Evolutionary conservation across 1,140 invertebrate species (phyloP).

Genomic region (Lepidotrigona ventralis): DNA sequence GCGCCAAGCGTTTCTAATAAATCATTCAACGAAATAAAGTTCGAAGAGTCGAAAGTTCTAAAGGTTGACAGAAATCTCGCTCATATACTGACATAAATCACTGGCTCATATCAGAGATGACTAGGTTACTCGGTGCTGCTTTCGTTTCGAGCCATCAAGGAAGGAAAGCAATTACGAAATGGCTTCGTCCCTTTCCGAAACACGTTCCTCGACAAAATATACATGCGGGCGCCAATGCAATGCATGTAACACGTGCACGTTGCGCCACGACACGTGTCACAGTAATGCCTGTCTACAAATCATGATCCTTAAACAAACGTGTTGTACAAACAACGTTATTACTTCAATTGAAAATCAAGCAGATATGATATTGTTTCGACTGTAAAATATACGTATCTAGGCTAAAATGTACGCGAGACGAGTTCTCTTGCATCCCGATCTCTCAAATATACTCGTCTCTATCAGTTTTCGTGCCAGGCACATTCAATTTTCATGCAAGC

Average conservation of each 20-base stretch:
- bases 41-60: background rate
- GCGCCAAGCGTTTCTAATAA: background rate
- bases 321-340: too few species aligned
- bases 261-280: constrained; percentile 7
- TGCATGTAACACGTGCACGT: background rate
- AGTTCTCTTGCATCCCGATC: background rate
- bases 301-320: background rate
- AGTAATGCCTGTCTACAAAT: background rate
- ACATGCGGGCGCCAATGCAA: background rate
- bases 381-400: background rate
- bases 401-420: background rate
- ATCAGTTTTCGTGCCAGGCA: background rate
- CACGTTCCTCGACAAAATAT: background rate
- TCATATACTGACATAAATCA: constrained; percentile 29
- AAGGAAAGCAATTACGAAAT: constrained; percentile 44
- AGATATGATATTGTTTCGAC: too few species aligned
- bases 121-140: background rate
- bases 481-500: background rate
- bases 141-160: background rate
- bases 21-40: constrained; percentile 9
- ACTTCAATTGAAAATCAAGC: too few species aligned
- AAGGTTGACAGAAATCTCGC: background rate
- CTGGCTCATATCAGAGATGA: background rate
- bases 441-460: background rate
- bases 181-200: constrained; percentile 20